A percentile compares a stretch with the other conserved stretches of the same genome.
These are phyloP conservation scores for Mugil cephalus DNA, from an alignment of 2,113 vertebrate genomes.

Conservation along the genomic window DNA sequence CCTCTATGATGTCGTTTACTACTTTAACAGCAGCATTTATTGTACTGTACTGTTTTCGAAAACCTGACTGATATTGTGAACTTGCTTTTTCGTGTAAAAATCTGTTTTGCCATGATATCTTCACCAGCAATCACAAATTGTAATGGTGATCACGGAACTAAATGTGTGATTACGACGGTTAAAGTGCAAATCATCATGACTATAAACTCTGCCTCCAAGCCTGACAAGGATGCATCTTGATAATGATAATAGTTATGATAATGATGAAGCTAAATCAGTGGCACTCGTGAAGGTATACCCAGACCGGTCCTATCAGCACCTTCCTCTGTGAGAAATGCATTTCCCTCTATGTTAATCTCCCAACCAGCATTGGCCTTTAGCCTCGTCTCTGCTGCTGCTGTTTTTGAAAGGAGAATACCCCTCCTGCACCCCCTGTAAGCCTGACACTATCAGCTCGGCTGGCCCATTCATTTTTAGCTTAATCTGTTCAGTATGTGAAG, in stretches of 20 bases:
- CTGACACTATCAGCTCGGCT: conserved; percentile 39
- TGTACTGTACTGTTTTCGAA: no score
- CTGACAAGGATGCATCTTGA: conserved; percentile 11
- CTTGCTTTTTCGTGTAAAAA: no score
- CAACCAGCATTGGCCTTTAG: conserved; percentile 16
- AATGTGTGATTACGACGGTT: background rate
- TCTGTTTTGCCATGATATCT: no score
- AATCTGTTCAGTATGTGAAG: conserved; percentile 64
- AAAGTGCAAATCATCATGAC: background rate
- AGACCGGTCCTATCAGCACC: background rate
- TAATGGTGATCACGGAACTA: background rate
- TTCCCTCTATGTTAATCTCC: conserved; percentile 24
- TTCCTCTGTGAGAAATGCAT: conserved; percentile 12
- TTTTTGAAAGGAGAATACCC: conserved; percentile 45
- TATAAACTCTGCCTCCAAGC: background rate
- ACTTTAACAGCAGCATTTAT: no score
- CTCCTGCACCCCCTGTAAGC: conserved; percentile 14
- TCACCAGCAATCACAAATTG: background rate
- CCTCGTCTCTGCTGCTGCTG: conserved; percentile 7
- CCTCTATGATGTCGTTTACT: no score
- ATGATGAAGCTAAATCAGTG: conserved; percentile 24
- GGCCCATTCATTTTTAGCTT: conserved; percentile 62
- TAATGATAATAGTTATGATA: conserved; percentile 3
- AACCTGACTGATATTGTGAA: no score
- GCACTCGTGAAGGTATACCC: conserved; percentile 5